Evolutionary conservation across 1,140 invertebrate genomes (phyloP), one percentile per base, ranked within the genome.

Genomic region (Daktulosphaira vitifoliae): DNA sequence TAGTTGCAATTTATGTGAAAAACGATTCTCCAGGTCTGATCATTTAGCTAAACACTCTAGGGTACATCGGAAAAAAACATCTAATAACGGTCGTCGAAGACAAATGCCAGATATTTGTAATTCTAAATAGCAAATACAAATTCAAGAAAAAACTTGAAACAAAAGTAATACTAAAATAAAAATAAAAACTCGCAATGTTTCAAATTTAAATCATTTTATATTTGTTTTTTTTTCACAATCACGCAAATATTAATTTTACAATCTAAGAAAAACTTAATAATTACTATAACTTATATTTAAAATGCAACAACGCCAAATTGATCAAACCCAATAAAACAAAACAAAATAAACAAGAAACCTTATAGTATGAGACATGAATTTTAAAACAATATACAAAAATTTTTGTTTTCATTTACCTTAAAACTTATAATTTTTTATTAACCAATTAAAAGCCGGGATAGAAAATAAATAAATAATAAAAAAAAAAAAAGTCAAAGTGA

Each of bases 1-100:
- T 73, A 81, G 84, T 11, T 95, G 91, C 73, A 77, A 81, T 23
- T 81, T 90, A 68, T 95, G 92, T 72, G 79, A 82, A 42, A 93
- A 94, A 74, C 80, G 85, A 67, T 95, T 95, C 74, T 87, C 90
- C 2, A 80, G 92, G 15, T 92, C 90, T 48, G 92, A 95, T 74
- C 92, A 95, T 71, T 78, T 95, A 37, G 83, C 89, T 44, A 95
- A 95, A 74, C 91, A 95, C 74, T 80, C 86, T 5, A 90, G 90
- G 68, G 89, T 94, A 6, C 90, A 93, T 39, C 39, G 65, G 7
- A 68, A 65, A 16, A 52, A 65, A 2, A 37, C 37, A 20, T 23
- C 42, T 2, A 23, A 16, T 9, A 39, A 38, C 42, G 42, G 16
- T 15, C 5, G 39, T 5, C 39, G n/a, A 44, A 5, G n/a, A 44